Conservation (phyloP, 2,888 invertebrate genomes). For the Amitus sp. region DNA sequence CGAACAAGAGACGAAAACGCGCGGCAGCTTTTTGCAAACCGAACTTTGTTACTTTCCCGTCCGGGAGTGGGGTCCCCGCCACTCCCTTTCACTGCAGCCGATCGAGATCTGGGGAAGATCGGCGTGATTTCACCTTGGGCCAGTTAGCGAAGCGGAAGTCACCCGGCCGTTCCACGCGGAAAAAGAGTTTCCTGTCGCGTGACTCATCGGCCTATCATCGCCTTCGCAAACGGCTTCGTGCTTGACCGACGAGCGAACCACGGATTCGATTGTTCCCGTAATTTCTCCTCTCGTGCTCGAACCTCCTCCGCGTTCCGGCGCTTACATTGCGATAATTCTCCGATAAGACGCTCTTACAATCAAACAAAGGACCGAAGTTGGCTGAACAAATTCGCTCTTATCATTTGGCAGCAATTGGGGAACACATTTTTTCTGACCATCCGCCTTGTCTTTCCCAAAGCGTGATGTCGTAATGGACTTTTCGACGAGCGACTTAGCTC, state of each 20-base stretch:
- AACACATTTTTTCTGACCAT: neutral
- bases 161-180: slow-evolving; percentile 40
- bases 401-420: neutral
- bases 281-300: slow-evolving; percentile 37
- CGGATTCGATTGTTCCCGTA: slow-evolving; percentile 37
- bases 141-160: slow-evolving; percentile 51
- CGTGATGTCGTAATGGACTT: slow-evolving; percentile 16
- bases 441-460: neutral
- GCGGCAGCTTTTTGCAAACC: neutral
- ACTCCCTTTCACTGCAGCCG: slow-evolving; percentile 7
- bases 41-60: neutral
- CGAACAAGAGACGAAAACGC: neutral
- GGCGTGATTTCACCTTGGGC: slow-evolving; percentile 55
- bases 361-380: no score
- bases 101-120: slow-evolving; percentile 23
- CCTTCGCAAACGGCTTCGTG: slow-evolving; percentile 15
- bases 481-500: slow-evolving; percentile 19
- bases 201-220: slow-evolving; percentile 49
- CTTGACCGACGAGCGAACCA: slow-evolving; percentile 35
- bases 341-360: neutral
- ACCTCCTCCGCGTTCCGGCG: slow-evolving; percentile 25
- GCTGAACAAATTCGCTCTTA: no score
- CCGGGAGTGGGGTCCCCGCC: neutral
- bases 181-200: slow-evolving; percentile 56
- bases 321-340: slow-evolving; percentile 9